Base-by-base conservation (phyloP, 2,888 invertebrate genomes). In the Ichneumoninae sp. region DNA sequence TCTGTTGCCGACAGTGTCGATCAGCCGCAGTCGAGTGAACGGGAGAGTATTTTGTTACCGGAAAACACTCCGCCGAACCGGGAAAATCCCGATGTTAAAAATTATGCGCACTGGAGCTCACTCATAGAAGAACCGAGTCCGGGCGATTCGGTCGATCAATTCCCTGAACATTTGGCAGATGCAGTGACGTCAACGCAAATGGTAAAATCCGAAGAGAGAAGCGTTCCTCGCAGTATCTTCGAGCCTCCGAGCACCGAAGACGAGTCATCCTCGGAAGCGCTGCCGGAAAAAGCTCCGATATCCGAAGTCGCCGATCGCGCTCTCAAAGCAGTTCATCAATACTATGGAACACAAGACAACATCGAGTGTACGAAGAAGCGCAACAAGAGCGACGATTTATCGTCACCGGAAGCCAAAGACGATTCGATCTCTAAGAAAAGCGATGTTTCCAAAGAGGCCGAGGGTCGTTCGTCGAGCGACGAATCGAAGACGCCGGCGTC, bases 401-500 rank as follows among this genome's bases (percentile, higher is more conserved):
- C 22, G 19, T 36, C 74, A 26, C 26, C 52, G 30, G 44, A 74
- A 30, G 54, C n/a, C 6, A 22, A 13, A 4, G 26, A 50, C 22
- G 44, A 74, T 22, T 13, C 22, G 8, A 73, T 70, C 5, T n/a
- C 8, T 8, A 50, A 3, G 71, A 73, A 73, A 81, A 74, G 5
- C 19, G 50, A 16, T 33, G 33, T 36, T 71, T 65, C 84, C 13
- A n/a, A 70, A 40, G 75, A 83, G 19, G 68, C 16, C 69, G 63
- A 78, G 50, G 33, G 60, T 13, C 36, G 19, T 26, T 26, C 69
- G 89, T 36, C 93, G 91, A 89, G 85, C 88, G 13, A 90, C 91
- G 44, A 94, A 93, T 13, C 94, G 93, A 92, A 94, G 26, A 36
- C 60, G 30, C 10, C 57, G 13, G 0, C 68, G 3, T 68, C 65